Base-by-base conservation (phyloP, 2,797 vertebrate species). In the Somateria mollissima region DNA sequence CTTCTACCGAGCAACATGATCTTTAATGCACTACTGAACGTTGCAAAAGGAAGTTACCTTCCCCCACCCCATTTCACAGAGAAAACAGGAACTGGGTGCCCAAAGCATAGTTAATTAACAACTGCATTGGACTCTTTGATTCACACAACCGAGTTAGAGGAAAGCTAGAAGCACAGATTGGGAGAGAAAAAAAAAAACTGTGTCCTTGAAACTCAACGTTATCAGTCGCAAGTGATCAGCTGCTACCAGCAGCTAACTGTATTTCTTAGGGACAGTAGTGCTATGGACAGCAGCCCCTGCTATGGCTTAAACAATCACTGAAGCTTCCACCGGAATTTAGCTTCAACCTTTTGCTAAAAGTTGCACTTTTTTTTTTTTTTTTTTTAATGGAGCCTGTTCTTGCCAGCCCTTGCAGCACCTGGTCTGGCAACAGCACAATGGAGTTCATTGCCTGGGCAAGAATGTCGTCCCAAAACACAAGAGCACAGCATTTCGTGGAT, bases 71-170 rank as follows among this genome's bases (percentile, higher is more conserved):
- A 83, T 84, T 74, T 95, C 71, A 93, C 75, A 87, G 89, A 88
- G 61, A 97, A 97, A 97, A 97, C 86, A 84, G 98, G 97, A 98
- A 98, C 97, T 88, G 80, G 91, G 96, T 95, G 87, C 96, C 97
- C 95, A 76, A 87, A 77, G 54, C 72, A 39, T 69, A 97, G 97
- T 97, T 97, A 98, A 98, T 98, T 96, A 97, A 97, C 96, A 97
- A 97, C 97, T 95, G 69, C 94, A 90, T 89, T 43, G 76, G 66
- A 43, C 47, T 61, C 12, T 22, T 93, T 97, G 97, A 98, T 97
- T 97, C 97, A 95, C 93, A 81, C 25, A 72, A 6, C 83, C 47
- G 3, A 25, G 58, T 69, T 79, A 85, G 92, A 97, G 95, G 88
- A 90, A 91, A 96, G 62, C 92, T 95, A 32, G 66, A 76, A 82